Percentiles rank a stretch among this genome's conserved stretches.
phyloP scores from a whole-genome alignment of 2,888 invertebrate species.

The Pachydiplax longipennis region DNA sequence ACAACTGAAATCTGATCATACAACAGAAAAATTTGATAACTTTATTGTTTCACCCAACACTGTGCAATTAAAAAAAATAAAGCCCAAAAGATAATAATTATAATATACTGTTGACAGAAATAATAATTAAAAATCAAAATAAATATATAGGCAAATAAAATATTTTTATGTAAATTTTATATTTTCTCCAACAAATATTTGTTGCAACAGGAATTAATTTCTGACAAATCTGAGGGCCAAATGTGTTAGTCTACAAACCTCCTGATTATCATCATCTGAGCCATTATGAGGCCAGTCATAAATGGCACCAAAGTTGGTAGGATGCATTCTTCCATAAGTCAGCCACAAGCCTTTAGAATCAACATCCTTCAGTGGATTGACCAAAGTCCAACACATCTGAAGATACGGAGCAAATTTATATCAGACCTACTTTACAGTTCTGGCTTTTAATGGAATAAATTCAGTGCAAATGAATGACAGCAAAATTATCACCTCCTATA shows the following conservation, averaged over 20 bases:
- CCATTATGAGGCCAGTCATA: slow-evolving; percentile 71
- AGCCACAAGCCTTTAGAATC: slow-evolving; percentile 65
- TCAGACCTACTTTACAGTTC: background rate
- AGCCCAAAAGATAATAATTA: no score
- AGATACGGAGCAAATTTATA: background rate
- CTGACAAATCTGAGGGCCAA: background rate
- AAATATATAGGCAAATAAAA: background rate
- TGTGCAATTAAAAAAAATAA: no score
- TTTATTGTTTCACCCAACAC: no score
- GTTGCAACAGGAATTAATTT: background rate
- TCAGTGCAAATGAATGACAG: background rate
- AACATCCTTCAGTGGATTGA: slow-evolving; percentile 61
- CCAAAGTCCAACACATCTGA: slow-evolving; percentile 59
- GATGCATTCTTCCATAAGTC: slow-evolving; percentile 64
- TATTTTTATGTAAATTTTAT: background rate
- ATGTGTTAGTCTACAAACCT: background rate
- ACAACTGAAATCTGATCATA: no score
- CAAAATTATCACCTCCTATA: background rate
- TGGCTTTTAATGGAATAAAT: background rate
- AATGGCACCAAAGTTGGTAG: slow-evolving; percentile 58
- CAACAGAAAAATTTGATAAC: no score
- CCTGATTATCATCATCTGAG: slow-evolving; percentile 61
- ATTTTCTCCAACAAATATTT: background rate
- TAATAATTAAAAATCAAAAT: background rate
- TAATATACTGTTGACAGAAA: no score